Evolutionary conservation across 2,888 invertebrate genomes (phyloP), one percentile per base, ranked within the genome.

Genomic region (Hipparchia semele): DNA sequence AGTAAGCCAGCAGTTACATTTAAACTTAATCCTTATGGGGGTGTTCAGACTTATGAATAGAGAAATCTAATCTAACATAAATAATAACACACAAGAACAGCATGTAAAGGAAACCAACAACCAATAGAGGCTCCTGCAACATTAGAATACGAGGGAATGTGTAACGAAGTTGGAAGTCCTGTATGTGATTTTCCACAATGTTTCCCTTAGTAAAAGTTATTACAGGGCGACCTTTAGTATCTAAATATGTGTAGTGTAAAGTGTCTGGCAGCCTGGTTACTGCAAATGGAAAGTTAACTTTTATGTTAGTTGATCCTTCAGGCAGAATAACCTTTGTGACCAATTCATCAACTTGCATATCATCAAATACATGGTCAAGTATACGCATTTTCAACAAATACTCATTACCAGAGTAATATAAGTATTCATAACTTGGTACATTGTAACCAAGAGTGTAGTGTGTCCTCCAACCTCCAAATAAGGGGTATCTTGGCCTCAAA

Each of bases 391-490:
- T 98, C 71, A 99, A 91, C 60, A 97, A 95, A 88, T 97, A 99
- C 49, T 97, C 95, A 85, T 96, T 96, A 76, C 97, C 97, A 76
- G 95, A 95, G 79, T 97, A 96, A 87, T 95, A 99, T 49, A 99
- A 94, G 90, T 99, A 99, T 86, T 99, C 99, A 86, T 99, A 99
- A 80, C 99, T 98, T 3, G 99, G 99, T 0, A 99, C 97, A 92
- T 99, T 99, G 94, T 99, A 99, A 3, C 99, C 99, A 65, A 99
- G 94, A 60, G 97, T 97, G 90, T 99, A 99, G 80, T 98, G 98
- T 8, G 99, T 99, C 88, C 98, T 98, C 99, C 99, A 99, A 12
- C 99, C 99, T 71, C 99, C 99, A 89, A 99, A 99, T 5, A 99
- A 94, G 3, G 99, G 99, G 89, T 99, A 99, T 81, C 99, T 95